These are phyloP conservation scores for Stichopus chloronotus DNA, from an alignment of 35 echinoderm and acorn worm species.

Conservation along the genomic window DNA sequence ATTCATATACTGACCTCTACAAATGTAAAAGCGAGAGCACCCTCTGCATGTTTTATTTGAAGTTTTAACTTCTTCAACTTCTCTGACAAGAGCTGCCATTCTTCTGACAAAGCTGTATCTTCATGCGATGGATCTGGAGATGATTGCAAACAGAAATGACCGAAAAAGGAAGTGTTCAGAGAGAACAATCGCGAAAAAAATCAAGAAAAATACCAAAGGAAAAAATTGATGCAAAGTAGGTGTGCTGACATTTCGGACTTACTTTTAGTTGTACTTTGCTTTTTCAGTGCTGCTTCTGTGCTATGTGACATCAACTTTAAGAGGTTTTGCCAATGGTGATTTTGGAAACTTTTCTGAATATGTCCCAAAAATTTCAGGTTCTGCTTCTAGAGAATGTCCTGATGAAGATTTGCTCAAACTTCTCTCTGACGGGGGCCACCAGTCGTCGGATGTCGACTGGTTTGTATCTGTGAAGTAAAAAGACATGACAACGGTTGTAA, in stretches of 20 bases:
- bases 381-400: slow-evolving; percentile 60
- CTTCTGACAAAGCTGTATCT: not conserved
- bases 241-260: not conserved
- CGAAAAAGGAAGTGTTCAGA: not conserved
- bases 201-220: not conserved
- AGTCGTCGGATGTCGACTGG: slow-evolving; percentile 90
- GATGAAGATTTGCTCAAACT: slow-evolving; percentile 72
- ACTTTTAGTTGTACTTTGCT: slow-evolving; percentile 28
- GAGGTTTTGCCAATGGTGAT: slow-evolving; percentile 73
- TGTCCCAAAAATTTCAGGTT: slow-evolving; percentile 87
- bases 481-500: not conserved
- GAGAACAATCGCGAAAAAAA: not conserved
- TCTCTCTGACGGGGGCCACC: slow-evolving; percentile 76
- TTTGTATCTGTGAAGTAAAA: slow-evolving; percentile 73
- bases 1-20: slow-evolving; percentile 71
- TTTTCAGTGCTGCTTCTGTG: slow-evolving; percentile 62
- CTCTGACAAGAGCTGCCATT: slow-evolving; percentile 73
- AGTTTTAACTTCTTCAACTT: slow-evolving; percentile 69
- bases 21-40: slow-evolving; percentile 90
- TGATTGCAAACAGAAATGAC: not conserved
- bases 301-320: slow-evolving; percentile 83
- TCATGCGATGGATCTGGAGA: not conserved
- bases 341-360: slow-evolving; percentile 80
- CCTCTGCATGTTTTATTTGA: slow-evolving; percentile 88
- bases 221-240: not conserved